Percentiles rank a stretch among this genome's conserved stretches.
Evolutionary conservation across 2,113 vertebrate species (phyloP).

Genomic region (Saguinus imperator): DNA sequence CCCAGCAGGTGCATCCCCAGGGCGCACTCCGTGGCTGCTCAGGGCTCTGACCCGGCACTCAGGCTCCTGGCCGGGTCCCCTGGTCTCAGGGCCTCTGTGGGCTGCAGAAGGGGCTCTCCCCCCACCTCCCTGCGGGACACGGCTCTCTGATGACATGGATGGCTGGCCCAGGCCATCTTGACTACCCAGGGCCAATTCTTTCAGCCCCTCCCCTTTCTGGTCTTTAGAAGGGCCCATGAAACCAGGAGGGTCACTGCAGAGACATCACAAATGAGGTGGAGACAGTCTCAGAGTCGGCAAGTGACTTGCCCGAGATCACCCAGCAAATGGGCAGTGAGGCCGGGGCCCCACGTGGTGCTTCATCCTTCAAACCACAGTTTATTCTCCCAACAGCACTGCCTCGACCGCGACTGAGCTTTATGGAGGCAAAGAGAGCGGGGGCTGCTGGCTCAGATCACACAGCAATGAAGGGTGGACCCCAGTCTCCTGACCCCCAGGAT

Average conservation of each 20-base stretch:
- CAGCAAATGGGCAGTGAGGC: rapidly evolving
- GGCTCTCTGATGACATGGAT: neutral
- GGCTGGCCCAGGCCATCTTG: neutral
- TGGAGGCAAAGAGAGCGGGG: neutral
- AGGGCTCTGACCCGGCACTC: neutral
- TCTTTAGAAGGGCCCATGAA: neutral
- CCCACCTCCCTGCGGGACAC: neutral
- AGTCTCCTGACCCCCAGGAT: rapidly evolving
- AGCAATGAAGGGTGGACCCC: rapidly evolving
- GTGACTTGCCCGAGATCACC: neutral
- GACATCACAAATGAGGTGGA: neutral
- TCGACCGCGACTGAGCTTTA: neutral
- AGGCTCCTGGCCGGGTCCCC: neutral
- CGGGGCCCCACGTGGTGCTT: rapidly evolving
- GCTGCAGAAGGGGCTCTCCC: neutral
- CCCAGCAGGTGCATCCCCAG: neutral
- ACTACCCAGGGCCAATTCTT: neutral
- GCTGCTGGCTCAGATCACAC: rapidly evolving
- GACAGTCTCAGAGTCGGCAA: neutral
- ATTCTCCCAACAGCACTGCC: neutral
- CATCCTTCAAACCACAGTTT: too few relatives aligned
- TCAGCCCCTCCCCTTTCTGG: neutral
- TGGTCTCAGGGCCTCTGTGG: neutral
- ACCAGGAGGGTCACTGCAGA: neutral
- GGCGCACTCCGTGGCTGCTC: neutral